Evolutionary conservation across 1,140 invertebrate species (phyloP).

Genomic region (Leptinotarsa defecta): DNA sequence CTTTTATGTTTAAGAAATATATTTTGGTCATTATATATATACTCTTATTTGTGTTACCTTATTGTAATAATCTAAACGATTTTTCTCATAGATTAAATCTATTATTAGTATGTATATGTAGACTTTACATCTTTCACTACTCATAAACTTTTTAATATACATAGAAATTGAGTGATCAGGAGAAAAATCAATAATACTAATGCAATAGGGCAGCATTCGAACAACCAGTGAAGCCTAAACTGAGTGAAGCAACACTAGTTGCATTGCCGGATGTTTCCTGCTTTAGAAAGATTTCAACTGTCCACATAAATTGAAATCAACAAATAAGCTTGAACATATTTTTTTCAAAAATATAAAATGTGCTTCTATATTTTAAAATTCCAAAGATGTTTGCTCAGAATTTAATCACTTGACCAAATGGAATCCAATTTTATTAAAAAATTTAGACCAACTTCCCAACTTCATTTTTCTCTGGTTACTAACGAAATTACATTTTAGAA

Average conservation of each 20-base stretch:
- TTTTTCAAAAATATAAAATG: no score
- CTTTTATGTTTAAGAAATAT: constrained; percentile 8
- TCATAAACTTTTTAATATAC: constrained; percentile 20
- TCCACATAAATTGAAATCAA: no score
- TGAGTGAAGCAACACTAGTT: background rate
- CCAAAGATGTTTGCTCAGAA: no score
- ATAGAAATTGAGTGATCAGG: constrained; percentile 22
- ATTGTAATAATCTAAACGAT: background rate
- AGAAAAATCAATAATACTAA: constrained; percentile 26
- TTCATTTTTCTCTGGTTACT: no score
- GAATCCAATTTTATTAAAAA: no score
- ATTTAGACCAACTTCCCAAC: no score
- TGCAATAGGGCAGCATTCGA: constrained; percentile 5
- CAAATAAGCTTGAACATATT: no score
- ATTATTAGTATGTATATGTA: constrained; percentile 12
- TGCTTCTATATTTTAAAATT: no score
- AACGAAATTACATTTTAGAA: no score
- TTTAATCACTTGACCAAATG: no score
- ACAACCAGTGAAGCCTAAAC: background rate
- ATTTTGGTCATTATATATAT: constrained; percentile 27
- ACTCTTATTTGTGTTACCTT: constrained; percentile 18
- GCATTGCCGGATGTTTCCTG: no score
- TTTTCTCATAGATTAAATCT: constrained; percentile 22
- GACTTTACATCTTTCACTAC: constrained; percentile 19
- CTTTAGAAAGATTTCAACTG: no score